Base-by-base conservation (phyloP, 2,888 invertebrate species). In the Xanthorhoe spadicearia region DNA sequence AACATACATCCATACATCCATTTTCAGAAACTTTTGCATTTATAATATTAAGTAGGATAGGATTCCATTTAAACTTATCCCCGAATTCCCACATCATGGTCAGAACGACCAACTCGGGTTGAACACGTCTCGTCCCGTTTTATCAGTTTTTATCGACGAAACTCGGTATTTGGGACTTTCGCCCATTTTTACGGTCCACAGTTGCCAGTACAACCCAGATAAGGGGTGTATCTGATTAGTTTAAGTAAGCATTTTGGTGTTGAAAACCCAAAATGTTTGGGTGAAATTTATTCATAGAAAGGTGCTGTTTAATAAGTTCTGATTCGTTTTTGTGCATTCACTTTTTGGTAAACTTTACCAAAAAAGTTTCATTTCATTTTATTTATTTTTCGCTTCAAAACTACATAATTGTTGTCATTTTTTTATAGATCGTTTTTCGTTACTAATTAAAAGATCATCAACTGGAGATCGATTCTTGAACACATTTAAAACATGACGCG, bases 201-300 rank as follows among this genome's bases (percentile, higher is more conserved):
- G 55, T 59, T 28, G 50, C 61, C 57, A n/a, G 57, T 57, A 53
- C 66, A 66, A 62, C 18, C 15, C 51, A 67, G 67, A 67, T 67
- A 67, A 67, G 63, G 50, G 56, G 23, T 43, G 64, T 64, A 60
- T 64, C 63, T 64, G 67, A 67, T 67, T 67, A 64, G 67, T 64
- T 64, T 64, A 60, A 67, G 59, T 63, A 52, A 60, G 60, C 49
- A 32, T 57, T 66, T 64, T 64, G 63, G 35, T 8, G 63, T 63
- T 61, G 67, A 67, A 57, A 67, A 53, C 55, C 23, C 7, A 61
- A 64, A 43, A 48, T 6, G 63, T 49, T 53, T 48, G 54, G 23
- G 10, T 38, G 8, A 60, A 67, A 67, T 67, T 64, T 67, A 67
- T 67, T 67, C 67, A 67, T 67, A 49, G 62, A 17, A 61, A 50